These are phyloP conservation scores for Falco peregrinus DNA, from an alignment of 2,797 vertebrate species.

Conservation along the genomic window DNA sequence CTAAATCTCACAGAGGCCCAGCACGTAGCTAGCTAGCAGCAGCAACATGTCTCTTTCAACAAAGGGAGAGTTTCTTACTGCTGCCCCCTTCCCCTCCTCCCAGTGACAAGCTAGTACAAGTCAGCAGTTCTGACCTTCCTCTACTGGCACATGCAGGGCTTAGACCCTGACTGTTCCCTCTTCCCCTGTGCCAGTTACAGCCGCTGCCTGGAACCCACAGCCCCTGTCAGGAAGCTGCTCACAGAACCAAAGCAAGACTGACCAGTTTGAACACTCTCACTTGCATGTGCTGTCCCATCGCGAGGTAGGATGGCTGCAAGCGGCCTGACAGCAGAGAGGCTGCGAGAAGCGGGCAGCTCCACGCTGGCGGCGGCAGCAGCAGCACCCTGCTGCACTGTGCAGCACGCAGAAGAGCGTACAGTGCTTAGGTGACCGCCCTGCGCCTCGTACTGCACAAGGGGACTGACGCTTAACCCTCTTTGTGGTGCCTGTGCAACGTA, in stretches of 20 bases:
- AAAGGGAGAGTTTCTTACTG: neutral
- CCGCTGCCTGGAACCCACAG: neutral
- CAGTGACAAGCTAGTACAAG: neutral
- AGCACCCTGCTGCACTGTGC: neutral
- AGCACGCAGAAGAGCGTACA: neutral
- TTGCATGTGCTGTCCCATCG: neutral
- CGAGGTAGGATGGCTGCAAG: neutral
- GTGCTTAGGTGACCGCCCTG: neutral
- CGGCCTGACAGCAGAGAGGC: neutral
- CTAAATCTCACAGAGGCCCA: neutral
- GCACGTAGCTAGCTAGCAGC: neutral
- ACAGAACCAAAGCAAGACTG: neutral
- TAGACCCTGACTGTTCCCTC: neutral
- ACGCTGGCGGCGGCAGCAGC: neutral
- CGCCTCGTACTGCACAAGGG: neutral
- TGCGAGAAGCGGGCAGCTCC: neutral
- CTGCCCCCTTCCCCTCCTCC: neutral
- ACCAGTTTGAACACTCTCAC: fast-evolving
- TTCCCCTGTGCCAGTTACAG: neutral
- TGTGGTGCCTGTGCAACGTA: neutral
- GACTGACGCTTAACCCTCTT: neutral
- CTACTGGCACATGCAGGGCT: neutral
- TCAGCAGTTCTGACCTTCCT: neutral
- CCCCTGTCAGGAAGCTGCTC: neutral
- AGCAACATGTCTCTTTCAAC: neutral